phyloP scores from a whole-genome alignment of 2,888 invertebrate genomes.

The Bugula neritina region DNA sequence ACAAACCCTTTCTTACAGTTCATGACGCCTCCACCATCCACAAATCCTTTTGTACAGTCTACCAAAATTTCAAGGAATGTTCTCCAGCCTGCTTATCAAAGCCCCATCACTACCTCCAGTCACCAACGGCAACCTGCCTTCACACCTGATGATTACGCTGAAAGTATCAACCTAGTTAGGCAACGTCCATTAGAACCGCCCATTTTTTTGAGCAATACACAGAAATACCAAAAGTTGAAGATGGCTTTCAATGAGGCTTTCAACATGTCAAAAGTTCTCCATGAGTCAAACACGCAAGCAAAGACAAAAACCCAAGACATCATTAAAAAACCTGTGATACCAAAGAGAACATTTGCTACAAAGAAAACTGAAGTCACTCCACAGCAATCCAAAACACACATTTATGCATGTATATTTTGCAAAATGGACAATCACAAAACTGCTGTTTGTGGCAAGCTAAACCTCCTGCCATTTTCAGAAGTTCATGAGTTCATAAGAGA shows the following conservation, averaged over 20 bases:
- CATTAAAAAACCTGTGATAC: background rate
- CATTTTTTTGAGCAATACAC: background rate
- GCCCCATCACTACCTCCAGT: conserved; percentile 15
- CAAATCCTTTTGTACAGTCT: background rate
- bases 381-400: background rate
- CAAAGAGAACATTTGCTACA: conserved; percentile 7
- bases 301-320: background rate
- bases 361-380: background rate
- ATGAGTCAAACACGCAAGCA: background rate
- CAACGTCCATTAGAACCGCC: conserved; percentile 8
- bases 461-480: background rate
- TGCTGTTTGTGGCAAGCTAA: background rate
- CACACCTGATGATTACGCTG: conserved; percentile 24
- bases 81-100: background rate
- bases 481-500: background rate
- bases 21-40: too few relatives aligned
- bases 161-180: conserved; percentile 7
- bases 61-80: background rate
- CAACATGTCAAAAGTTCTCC: background rate
- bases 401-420: background rate
- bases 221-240: background rate
- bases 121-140: background rate
- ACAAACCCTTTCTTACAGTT: background rate
- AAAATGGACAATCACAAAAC: background rate
- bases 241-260: conserved; percentile 19